Conservation (phyloP, 2,797 vertebrate genomes). For the Neostethus bicornis region DNA sequence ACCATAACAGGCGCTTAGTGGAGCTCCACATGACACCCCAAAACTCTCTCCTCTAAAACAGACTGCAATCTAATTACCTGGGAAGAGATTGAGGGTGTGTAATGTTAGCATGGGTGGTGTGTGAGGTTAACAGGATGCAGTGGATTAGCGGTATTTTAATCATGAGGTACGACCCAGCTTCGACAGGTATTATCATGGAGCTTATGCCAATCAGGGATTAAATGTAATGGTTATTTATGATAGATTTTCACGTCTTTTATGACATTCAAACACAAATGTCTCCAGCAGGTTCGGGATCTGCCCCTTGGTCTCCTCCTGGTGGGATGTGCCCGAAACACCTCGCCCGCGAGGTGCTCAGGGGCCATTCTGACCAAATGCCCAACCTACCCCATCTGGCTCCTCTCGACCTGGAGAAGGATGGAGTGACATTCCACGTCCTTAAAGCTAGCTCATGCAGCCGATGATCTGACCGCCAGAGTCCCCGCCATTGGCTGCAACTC, state of each 20-base stretch:
- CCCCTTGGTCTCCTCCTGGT: too few relatives aligned
- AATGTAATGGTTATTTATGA: not conserved
- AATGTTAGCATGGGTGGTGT: slow-evolving; percentile 3
- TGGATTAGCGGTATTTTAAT: slow-evolving; percentile 57
- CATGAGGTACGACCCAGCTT: slow-evolving; percentile 15
- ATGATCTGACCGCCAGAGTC: too few relatives aligned
- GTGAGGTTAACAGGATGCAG: slow-evolving; percentile 51
- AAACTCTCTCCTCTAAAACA: slow-evolving; percentile 56
- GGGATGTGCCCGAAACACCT: too few relatives aligned
- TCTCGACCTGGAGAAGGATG: too few relatives aligned
- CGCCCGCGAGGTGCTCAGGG: too few relatives aligned
- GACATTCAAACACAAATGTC: not conserved
- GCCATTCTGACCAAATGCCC: too few relatives aligned
- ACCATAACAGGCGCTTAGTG: slow-evolving; percentile 48
- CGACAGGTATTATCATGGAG: slow-evolving; percentile 50
- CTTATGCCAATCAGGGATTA: slow-evolving; percentile 11
- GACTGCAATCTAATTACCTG: slow-evolving; percentile 65
- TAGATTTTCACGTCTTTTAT: not conserved
- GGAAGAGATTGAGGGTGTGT: slow-evolving; percentile 1
- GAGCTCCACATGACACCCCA: slow-evolving; percentile 39
- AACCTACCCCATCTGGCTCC: too few relatives aligned
- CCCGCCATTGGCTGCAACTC: too few relatives aligned
- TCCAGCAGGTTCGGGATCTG: too few relatives aligned
- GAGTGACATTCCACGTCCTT: too few relatives aligned
- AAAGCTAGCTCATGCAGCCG: too few relatives aligned